Evolutionary conservation across 2,888 invertebrate species (phyloP).

Genomic region (Pachymerium ferrugineum): DNA sequence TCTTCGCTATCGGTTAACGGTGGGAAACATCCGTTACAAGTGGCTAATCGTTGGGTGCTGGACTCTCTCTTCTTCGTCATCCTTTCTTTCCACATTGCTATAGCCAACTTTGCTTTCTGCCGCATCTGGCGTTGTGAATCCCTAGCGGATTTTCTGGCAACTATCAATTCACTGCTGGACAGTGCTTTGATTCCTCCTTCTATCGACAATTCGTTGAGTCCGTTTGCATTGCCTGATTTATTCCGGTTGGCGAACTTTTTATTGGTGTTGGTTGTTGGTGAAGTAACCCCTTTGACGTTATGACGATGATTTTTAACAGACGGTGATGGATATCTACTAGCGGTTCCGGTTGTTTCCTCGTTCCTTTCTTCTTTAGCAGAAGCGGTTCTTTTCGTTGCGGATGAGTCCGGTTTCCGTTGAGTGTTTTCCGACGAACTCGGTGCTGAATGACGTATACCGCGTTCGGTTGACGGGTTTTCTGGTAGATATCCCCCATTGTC

Average conservation of each 20-base stretch:
- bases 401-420: not conserved
- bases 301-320: not conserved
- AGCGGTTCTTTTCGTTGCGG: not conserved
- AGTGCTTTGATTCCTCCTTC: not conserved
- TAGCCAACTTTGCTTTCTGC: not conserved
- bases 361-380: not conserved
- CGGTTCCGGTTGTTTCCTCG: too few species aligned
- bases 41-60: not conserved
- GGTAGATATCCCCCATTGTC: too few species aligned
- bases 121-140: not conserved
- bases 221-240: not conserved
- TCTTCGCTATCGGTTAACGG: not conserved
- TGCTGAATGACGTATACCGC: not conserved
- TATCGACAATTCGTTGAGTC: not conserved
- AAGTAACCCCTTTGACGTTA: not conserved
- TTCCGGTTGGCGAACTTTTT: not conserved
- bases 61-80: not conserved
- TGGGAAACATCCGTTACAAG: not conserved
- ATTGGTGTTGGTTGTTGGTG: not conserved
- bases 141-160: not conserved
- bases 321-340: not conserved
- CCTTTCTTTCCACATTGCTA: constrained; percentile 5
- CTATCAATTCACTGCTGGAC: not conserved
- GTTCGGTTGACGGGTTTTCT: not conserved
- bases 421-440: not conserved